Conservation (phyloP, 2,888 invertebrate genomes). For the Erpobdella octoculata region DNA sequence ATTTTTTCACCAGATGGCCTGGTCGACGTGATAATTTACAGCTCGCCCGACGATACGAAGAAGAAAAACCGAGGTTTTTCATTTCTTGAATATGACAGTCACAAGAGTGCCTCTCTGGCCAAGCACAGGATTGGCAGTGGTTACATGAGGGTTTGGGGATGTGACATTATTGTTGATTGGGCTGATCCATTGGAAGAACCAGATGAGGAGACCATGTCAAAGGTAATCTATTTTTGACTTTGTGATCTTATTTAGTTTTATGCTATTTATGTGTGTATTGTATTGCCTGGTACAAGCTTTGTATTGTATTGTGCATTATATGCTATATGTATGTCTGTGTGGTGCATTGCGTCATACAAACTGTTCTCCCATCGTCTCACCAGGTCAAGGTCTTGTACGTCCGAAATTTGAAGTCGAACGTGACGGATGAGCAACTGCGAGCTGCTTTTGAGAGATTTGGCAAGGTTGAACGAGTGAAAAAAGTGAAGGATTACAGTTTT, state of each 20-base stretch:
- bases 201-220: conserved; percentile 96
- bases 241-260: too few relatives aligned
- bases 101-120: conserved; percentile 95
- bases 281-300: too few relatives aligned
- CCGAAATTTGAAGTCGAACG: conserved; percentile 90
- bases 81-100: conserved; percentile 98
- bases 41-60: conserved; percentile 89
- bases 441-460: conserved; percentile 88
- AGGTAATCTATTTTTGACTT: conserved; percentile 55
- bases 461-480: conserved; percentile 93
- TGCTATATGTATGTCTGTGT: too few relatives aligned
- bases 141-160: conserved; percentile 91
- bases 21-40: conserved; percentile 97
- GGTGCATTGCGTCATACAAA: too few relatives aligned
- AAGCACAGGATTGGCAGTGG: conserved; percentile 89
- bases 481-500: conserved; percentile 85
- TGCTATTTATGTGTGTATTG: too few relatives aligned
- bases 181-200: conserved; percentile 99
- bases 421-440: conserved; percentile 89
- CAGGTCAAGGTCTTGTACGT: conserved; percentile 96
- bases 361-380: background rate
- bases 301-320: too few relatives aligned
- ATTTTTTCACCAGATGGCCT: conserved; percentile 92
- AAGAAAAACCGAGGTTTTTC: conserved; percentile 99
- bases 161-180: conserved; percentile 99